Evolutionary conservation across 2,797 vertebrate species (phyloP).

Genomic region (Amniataba percoides): DNA sequence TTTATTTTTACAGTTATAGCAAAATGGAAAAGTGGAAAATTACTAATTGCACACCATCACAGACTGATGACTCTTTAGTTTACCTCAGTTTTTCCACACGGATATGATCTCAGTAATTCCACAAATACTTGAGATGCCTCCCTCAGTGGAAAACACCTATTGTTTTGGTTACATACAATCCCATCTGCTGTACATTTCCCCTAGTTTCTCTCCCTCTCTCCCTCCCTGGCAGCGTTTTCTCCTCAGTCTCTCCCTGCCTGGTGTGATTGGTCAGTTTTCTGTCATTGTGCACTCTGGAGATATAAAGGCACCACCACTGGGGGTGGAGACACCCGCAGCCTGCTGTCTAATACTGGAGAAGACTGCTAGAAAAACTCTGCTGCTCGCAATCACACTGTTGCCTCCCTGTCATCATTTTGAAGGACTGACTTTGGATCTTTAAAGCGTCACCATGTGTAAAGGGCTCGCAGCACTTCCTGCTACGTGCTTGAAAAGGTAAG

Average conservation of each 20-base stretch:
- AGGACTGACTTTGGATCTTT: conserved; percentile 50
- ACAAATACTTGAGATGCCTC: background rate
- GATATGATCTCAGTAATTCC: conserved; percentile 7
- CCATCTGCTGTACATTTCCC: conserved; percentile 16
- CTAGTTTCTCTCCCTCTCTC: background rate
- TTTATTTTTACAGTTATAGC: too few species aligned
- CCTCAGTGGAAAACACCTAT: conserved; percentile 39
- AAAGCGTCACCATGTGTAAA: conserved; percentile 90
- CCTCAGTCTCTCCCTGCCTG: background rate
- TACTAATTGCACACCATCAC: background rate
- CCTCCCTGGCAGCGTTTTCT: background rate
- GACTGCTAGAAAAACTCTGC: conserved; percentile 27
- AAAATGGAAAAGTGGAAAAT: too few species aligned
- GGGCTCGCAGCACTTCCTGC: conserved; percentile 93
- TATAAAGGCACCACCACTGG: conserved; percentile 75
- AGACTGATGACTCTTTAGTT: background rate
- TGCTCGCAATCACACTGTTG: conserved; percentile 9
- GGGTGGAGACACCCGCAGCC: conserved; percentile 73
- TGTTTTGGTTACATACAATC: conserved; percentile 20
- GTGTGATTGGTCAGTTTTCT: conserved; percentile 73
- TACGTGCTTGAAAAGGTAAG: conserved; percentile 93
- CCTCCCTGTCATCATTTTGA: conserved; percentile 7
- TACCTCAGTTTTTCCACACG: background rate
- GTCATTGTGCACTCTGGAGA: conserved; percentile 46
- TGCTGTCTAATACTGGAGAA: conserved; percentile 48